phyloP scores from a whole-genome alignment of 2,888 invertebrate genomes.

The Hyles lineata region DNA sequence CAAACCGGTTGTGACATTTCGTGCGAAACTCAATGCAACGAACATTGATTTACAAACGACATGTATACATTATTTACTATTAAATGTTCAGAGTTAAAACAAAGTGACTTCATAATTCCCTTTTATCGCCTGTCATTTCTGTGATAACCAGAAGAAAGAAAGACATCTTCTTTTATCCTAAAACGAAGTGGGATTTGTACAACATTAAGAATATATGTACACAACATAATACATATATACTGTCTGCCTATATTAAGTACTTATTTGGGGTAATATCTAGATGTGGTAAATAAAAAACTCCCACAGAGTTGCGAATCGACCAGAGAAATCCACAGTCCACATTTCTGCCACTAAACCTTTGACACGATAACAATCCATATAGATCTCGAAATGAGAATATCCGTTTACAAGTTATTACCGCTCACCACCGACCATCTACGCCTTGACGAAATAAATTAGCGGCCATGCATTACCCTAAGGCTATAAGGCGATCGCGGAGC shows the following conservation, averaged over 20 bases:
- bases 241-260: no score
- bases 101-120: background rate
- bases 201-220: no score
- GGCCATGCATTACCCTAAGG: slow-evolving; percentile 45
- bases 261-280: no score
- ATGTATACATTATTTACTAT: background rate
- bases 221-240: no score
- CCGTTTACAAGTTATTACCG: slow-evolving; percentile 33
- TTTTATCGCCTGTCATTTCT: no score
- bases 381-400: background rate
- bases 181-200: no score
- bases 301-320: no score
- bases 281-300: no score
- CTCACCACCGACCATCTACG: slow-evolving; percentile 34
- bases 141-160: no score
- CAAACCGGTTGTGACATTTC: background rate
- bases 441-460: slow-evolving; percentile 40
- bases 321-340: no score
- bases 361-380: background rate
- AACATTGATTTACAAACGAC: background rate
- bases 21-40: background rate
- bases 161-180: no score
- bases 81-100: background rate
- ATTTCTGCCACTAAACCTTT: no score
- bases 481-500: slow-evolving; percentile 47